A percentile compares a stretch with the other conserved stretches of the same genome.
These are phyloP conservation scores for Ips nitidus DNA, from an alignment of 1,140 invertebrate species.

Conservation along the genomic window DNA sequence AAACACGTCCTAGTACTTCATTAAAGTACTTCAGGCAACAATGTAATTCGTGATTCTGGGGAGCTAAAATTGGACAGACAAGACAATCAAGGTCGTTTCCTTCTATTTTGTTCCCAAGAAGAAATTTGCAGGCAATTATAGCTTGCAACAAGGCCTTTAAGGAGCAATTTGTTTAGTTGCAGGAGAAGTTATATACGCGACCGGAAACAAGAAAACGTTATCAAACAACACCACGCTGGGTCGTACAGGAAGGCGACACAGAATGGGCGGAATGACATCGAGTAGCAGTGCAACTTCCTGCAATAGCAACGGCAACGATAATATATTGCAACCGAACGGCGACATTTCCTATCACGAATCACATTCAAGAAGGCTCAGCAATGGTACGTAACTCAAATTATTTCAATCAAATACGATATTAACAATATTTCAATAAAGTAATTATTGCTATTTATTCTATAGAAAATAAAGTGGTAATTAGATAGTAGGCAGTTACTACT, in stretches of 20 bases:
- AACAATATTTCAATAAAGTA: too few relatives aligned
- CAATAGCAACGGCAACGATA: slow-evolving; percentile 50
- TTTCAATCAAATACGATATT: background rate
- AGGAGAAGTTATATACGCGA: slow-evolving; percentile 57
- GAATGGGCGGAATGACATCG: slow-evolving; percentile 57
- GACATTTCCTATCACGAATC: slow-evolving; percentile 48
- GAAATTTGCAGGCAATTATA: too few relatives aligned
- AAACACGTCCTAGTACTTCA: too few relatives aligned
- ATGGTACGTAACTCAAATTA: slow-evolving; percentile 41
- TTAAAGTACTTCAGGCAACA: too few relatives aligned
- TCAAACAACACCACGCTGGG: slow-evolving; percentile 46
- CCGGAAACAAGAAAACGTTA: slow-evolving; percentile 53
- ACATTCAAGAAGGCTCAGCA: slow-evolving; percentile 48
- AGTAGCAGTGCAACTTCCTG: slow-evolving; percentile 58
- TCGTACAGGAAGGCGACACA: slow-evolving; percentile 47
- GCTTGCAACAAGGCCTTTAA: too few relatives aligned
- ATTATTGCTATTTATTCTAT: too few relatives aligned
- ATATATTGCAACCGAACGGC: slow-evolving; percentile 40
- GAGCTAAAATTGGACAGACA: too few relatives aligned
- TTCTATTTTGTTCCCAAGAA: too few relatives aligned
- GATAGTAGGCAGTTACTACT: too few relatives aligned
- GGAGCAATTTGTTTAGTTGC: slow-evolving; percentile 18
- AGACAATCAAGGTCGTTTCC: too few relatives aligned
- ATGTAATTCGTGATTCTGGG: too few relatives aligned
- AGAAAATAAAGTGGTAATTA: too few relatives aligned